These are phyloP conservation scores for Agriotes lineatus DNA, from an alignment of 2,888 invertebrate genomes.

Conservation along the genomic window DNA sequence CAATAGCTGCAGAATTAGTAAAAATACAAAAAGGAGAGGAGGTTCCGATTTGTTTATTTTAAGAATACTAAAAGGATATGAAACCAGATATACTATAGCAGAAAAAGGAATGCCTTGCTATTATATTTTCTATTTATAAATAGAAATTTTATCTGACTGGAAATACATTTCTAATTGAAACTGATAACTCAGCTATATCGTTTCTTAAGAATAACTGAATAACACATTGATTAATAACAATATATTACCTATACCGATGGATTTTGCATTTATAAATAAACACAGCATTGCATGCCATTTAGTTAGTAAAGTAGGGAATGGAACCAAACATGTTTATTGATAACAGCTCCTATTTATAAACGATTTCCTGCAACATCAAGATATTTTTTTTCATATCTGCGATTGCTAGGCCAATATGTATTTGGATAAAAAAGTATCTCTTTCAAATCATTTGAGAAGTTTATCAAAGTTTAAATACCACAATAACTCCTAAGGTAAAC, in stretches of 20 bases:
- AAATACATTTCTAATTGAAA: constrained; percentile 8
- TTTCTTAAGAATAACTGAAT: background rate
- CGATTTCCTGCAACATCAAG: too few species aligned
- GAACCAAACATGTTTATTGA: too few species aligned
- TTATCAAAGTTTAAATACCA: too few species aligned
- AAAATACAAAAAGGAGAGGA: background rate
- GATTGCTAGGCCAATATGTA: too few species aligned
- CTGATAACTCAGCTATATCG: constrained; percentile 9
- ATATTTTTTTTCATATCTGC: too few species aligned
- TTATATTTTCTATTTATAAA: constrained; percentile 10
- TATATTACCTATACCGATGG: constrained; percentile 13
- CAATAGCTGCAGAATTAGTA: background rate
- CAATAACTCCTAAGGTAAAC: too few species aligned
- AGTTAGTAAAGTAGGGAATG: too few species aligned
- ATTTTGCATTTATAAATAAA: too few species aligned
- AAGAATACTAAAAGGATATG: background rate
- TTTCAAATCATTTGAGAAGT: too few species aligned
- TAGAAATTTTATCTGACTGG: constrained; percentile 22
- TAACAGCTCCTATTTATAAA: too few species aligned
- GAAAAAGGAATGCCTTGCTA: constrained; percentile 30
- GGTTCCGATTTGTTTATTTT: constrained; percentile 15
- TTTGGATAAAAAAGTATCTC: too few species aligned
- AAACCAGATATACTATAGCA: constrained; percentile 2
- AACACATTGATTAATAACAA: constrained; percentile 3
- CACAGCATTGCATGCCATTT: too few species aligned